Evolutionary conservation across 2,113 vertebrate species (phyloP).

Genomic region (Ginglymostoma cirratum): DNA sequence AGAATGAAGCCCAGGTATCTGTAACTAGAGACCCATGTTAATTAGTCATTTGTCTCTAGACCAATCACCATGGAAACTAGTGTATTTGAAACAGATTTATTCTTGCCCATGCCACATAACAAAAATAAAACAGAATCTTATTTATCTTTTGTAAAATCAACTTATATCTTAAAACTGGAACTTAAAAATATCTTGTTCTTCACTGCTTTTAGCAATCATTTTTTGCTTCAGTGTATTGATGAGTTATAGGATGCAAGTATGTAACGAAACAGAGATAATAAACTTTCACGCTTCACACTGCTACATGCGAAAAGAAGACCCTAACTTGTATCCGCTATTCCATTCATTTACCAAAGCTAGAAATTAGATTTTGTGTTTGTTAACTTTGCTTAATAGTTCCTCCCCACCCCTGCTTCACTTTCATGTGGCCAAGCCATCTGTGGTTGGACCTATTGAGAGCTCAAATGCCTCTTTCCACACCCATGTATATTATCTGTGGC

Average conservation of each 20-base stretch:
- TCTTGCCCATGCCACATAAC: not conserved
- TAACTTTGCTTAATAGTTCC: not conserved
- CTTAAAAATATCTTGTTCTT: not conserved
- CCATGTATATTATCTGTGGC: no score
- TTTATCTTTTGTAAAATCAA: not conserved
- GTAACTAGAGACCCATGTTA: not conserved
- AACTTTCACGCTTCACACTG: not conserved
- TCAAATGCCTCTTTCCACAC: no score
- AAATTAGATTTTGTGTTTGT: not conserved
- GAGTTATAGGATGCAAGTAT: not conserved
- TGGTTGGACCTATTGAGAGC: no score
- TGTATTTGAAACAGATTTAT: not conserved
- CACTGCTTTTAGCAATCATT: not conserved
- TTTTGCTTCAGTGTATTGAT: not conserved
- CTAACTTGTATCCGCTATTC: not conserved
- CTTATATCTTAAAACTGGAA: not conserved
- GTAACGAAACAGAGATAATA: not conserved
- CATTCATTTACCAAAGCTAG: not conserved
- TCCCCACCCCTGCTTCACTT: not conserved
- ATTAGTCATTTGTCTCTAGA: not conserved
- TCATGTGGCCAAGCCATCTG: not conserved
- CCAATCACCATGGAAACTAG: not conserved
- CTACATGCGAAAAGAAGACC: not conserved
- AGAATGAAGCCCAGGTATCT: not conserved
- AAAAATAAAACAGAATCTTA: not conserved